Conservation (phyloP, 2,888 invertebrate species). For the Zaprionus bogoriensis region DNA sequence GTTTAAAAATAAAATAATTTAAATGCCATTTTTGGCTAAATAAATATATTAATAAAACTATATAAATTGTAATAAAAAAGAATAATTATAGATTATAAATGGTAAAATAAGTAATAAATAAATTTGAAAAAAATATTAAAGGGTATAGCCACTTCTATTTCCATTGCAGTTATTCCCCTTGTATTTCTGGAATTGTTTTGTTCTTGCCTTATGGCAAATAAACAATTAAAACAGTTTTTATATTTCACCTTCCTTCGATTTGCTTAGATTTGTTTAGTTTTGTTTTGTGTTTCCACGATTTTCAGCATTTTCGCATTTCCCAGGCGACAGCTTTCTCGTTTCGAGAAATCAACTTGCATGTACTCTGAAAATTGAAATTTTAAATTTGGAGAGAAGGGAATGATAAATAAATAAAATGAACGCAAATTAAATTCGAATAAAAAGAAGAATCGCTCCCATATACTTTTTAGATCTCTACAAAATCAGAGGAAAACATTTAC, state of each 20-base stretch:
- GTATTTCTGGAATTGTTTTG: background rate
- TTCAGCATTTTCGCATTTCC: background rate
- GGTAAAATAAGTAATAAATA: background rate
- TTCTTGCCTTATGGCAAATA: constrained; percentile 7
- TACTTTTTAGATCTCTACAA: too few species aligned
- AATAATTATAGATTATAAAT: background rate
- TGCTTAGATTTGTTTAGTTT: background rate
- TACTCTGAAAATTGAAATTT: background rate
- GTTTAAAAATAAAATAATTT: too few species aligned
- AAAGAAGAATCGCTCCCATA: background rate
- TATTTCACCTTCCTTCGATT: constrained; percentile 6
- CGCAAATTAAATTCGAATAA: background rate
- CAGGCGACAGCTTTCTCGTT: background rate
- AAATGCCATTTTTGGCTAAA: too few species aligned
- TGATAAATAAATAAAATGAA: too few species aligned
- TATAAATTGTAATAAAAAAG: background rate
- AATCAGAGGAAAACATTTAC: background rate
- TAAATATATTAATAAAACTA: too few species aligned
- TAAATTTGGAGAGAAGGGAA: background rate
- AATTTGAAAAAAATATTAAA: background rate
- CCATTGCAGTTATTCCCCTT: background rate
- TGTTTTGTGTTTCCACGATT: background rate
- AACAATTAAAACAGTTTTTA: constrained; percentile 3
- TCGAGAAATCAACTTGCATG: background rate
- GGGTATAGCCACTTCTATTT: background rate